These are phyloP conservation scores for Syngnathus acus DNA, from an alignment of 2,797 vertebrate genomes.

Conservation along the genomic window DNA sequence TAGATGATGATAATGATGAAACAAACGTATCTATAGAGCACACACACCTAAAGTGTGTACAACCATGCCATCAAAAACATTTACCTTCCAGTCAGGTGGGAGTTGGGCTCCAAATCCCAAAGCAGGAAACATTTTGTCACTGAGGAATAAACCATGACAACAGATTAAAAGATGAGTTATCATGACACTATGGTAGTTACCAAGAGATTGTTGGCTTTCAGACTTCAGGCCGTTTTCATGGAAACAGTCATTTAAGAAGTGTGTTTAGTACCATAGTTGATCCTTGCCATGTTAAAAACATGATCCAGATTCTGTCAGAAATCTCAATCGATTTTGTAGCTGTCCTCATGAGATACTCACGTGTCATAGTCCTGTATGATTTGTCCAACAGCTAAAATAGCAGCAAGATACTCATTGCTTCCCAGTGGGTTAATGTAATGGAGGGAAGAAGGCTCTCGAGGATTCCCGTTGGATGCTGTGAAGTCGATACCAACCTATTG, in stretches of 20 bases:
- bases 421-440: conserved; percentile 97
- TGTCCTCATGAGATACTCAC: conserved; percentile 64
- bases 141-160: conserved; percentile 67
- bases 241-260: background rate
- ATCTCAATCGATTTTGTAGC: too few species aligned
- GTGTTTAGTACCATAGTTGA: background rate
- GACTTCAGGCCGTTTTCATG: background rate
- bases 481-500: conserved; percentile 95
- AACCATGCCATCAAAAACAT: conserved; percentile 10
- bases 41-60: background rate
- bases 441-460: conserved; percentile 87
- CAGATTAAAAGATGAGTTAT: conserved; percentile 44
- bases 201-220: background rate
- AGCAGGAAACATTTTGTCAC: conserved; percentile 98
- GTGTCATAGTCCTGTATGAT: conserved; percentile 99
- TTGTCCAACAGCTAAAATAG: conserved; percentile 95
- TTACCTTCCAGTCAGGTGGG: conserved; percentile 97
- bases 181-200: background rate
- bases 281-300: background rate
- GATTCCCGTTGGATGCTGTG: conserved; percentile 95
- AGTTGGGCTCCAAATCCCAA: conserved; percentile 97
- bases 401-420: conserved; percentile 91
- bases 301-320: background rate
- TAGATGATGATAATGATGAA: background rate
- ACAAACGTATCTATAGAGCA: background rate